Evolutionary conservation across 2,888 invertebrate species (phyloP).

Genomic region (Agrotis puta): DNA sequence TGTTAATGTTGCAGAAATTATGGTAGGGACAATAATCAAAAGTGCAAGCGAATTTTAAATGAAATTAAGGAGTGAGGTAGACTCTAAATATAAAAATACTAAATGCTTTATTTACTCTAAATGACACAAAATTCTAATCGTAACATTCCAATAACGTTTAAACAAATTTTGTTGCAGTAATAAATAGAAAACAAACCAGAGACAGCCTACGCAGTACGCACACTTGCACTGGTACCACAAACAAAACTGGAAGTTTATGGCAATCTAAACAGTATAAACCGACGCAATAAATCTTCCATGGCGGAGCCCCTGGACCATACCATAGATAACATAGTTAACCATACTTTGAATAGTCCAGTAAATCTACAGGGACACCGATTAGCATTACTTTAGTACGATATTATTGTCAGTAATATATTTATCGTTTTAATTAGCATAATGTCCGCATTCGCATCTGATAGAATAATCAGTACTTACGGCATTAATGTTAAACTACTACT

Average conservation of each 20-base stretch:
- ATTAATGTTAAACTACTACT: background rate
- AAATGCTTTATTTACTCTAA: too few relatives aligned
- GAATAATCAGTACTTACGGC: background rate
- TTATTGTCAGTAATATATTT: slow-evolving; percentile 39
- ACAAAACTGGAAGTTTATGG: slow-evolving; percentile 15
- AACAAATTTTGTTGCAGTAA: background rate
- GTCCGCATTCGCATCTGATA: slow-evolving; percentile 10
- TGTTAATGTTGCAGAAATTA: too few relatives aligned
- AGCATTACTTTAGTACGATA: slow-evolving; percentile 20
- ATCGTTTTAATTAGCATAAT: slow-evolving; percentile 41
- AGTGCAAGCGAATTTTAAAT: background rate
- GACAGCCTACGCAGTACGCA: slow-evolving; percentile 17
- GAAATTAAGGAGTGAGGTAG: background rate
- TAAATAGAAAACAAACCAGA: background rate
- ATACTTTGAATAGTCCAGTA: slow-evolving; percentile 30
- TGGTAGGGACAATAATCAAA: too few relatives aligned
- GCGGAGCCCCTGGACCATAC: slow-evolving; percentile 10
- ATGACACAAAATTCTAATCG: background rate
- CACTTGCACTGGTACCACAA: slow-evolving; percentile 1
- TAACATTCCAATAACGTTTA: background rate
- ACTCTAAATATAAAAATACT: background rate
- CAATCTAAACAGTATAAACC: slow-evolving; percentile 24
- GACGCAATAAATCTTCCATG: slow-evolving; percentile 21
- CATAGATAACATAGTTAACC: slow-evolving; percentile 10
- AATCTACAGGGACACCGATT: slow-evolving; percentile 31